Percentiles rank a stretch among this genome's conserved stretches.
Conservation (phyloP, 2,113 vertebrate species). For the Myotis yumanensis region DNA sequence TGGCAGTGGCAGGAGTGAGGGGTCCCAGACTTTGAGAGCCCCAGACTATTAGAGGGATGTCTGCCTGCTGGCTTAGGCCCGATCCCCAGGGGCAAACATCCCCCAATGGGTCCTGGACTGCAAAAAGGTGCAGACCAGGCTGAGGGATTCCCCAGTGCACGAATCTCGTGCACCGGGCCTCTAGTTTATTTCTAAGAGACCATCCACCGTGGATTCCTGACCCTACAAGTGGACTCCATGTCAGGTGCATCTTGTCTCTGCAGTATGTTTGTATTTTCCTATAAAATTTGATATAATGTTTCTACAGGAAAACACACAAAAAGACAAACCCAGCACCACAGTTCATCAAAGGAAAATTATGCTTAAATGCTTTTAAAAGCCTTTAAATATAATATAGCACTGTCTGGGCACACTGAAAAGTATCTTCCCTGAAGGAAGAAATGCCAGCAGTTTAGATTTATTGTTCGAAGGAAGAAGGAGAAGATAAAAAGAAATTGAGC, state of each 20-base stretch:
- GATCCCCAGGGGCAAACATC: no score
- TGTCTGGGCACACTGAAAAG: slow-evolving; percentile 37
- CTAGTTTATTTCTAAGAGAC: slow-evolving; percentile 5
- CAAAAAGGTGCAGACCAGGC: no score
- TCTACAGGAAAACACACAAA: neutral
- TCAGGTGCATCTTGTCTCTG: neutral
- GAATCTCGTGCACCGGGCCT: no score
- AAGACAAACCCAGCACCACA: neutral
- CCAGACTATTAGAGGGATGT: no score
- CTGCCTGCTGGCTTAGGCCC: no score
- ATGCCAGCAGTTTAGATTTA: slow-evolving; percentile 39
- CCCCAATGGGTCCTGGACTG: no score
- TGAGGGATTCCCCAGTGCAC: no score
- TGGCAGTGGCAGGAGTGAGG: no score
- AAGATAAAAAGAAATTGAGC: slow-evolving; percentile 71
- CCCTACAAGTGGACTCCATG: neutral
- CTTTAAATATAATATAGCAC: slow-evolving; percentile 37
- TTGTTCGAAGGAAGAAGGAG: slow-evolving; percentile 49
- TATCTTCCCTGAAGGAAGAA: slow-evolving; percentile 58
- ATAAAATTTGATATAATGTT: slow-evolving; percentile 53
- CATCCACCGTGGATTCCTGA: slow-evolving; percentile 35
- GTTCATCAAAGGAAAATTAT: slow-evolving; percentile 61
- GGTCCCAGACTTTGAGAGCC: no score
- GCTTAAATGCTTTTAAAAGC: slow-evolving; percentile 54
- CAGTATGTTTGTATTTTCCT: slow-evolving; percentile 56